Base-by-base conservation (phyloP, 2,888 invertebrate genomes). In the Scotopteryx bipunctaria region DNA sequence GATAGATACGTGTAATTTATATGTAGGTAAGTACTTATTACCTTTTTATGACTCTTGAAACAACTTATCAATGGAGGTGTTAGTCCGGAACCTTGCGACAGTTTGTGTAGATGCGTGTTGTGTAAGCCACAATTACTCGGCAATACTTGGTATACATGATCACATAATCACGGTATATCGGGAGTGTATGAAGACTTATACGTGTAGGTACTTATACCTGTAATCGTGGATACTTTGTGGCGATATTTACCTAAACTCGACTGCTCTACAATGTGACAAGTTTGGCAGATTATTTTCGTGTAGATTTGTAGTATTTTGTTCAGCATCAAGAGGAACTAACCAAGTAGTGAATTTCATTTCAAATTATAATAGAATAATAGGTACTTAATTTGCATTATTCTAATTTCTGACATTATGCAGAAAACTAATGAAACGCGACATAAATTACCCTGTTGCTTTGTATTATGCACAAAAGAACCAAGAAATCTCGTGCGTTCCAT, bases 181-280 rank as follows among this genome's bases (percentile, higher is more conserved):
- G n/a, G n/a, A n/a, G n/a, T n/a, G 25, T 49, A 38, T 43, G 58
- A 57, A 60, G 52, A 46, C 52, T 44, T 55, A 55, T 55, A 52
- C 52, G 33, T 48, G 50, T 50, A 45, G 42, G 47, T 5, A 11
- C 5, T 27, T 2, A 8, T 1, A 47, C 29, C 14, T 29, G 52
- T 53, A 38, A 50, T 57, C 36, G 25, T 38, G 50, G 46, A 48
- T 16, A 47, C 32, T 43, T 45, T 51, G 50, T 21, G 51, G 47
- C 5, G 13, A 46, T 32, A 41, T 41, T 45, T 14, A 23, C 31
- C 6, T 19, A 5, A 8, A 14, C 14, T 6, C 8, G 8, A 21
- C 15, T 8, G 25, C 3, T 4, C 5, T 27, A 9, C 27, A 27
- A 3, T 11, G 9, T 27, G 27, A 27, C 27, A 27, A n/a, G n/a